phyloP scores from a whole-genome alignment of 2,113 vertebrate genomes.

The Onychorhynchus coronatus region DNA sequence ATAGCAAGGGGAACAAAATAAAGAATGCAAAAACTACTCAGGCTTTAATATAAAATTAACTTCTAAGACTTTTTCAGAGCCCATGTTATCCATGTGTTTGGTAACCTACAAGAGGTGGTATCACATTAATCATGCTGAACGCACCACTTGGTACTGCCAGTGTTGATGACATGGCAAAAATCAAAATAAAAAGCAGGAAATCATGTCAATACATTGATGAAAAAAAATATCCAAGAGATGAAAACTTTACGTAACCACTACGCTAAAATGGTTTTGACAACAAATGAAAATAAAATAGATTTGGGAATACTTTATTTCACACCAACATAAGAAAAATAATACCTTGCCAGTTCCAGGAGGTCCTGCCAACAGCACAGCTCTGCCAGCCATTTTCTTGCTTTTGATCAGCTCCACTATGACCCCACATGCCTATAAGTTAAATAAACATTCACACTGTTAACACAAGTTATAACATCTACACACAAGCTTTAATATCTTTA shows the following conservation, averaged over 20 bases:
- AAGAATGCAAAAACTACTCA: neutral
- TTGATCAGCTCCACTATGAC: conserved; percentile 96
- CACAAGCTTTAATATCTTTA: neutral
- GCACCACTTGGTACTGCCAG: neutral
- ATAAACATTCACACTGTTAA: neutral
- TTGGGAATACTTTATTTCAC: neutral
- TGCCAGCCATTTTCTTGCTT: conserved; percentile 97
- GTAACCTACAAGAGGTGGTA: neutral
- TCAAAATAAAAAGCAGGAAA: neutral
- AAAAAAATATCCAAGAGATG: neutral
- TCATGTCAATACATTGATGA: rapidly evolving
- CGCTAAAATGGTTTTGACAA: neutral
- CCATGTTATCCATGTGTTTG: neutral
- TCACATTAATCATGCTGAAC: neutral
- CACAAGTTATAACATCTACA: neutral
- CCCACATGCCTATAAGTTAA: conserved; percentile 86
- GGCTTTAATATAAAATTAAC: neutral
- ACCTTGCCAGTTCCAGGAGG: conserved; percentile 99
- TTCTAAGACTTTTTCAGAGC: neutral
- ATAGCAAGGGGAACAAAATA: rapidly evolving
- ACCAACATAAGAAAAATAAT: neutral
- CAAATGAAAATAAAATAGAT: neutral
- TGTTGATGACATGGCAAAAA: neutral
- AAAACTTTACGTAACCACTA: neutral
- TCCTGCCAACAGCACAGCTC: conserved; percentile 92